A percentile compares a stretch with the other conserved stretches of the same genome.
These are phyloP conservation scores for Nezara viridula DNA, from an alignment of 2,888 invertebrate species.

Conservation along the genomic window DNA sequence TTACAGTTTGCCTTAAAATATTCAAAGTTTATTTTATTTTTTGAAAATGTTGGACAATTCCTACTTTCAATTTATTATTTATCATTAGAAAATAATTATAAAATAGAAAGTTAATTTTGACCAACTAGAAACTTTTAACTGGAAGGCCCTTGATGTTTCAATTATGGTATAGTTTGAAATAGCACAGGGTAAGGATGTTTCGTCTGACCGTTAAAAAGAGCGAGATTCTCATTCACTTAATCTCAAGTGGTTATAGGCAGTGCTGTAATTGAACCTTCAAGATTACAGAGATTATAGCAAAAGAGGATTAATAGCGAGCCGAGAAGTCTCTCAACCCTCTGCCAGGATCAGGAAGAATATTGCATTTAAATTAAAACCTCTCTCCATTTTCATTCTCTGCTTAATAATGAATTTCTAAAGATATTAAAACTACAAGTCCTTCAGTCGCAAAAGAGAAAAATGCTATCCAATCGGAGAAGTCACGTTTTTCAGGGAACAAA, in stretches of 20 bases:
- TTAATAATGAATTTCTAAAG: not conserved
- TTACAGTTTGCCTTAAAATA: too few relatives aligned
- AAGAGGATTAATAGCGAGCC: not conserved
- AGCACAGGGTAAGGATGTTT: not conserved
- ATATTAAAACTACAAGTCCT: not conserved
- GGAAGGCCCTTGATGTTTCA: too few relatives aligned
- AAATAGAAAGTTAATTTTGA: too few relatives aligned
- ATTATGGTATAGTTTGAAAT: too few relatives aligned
- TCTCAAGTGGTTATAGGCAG: not conserved
- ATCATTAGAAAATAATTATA: too few relatives aligned
- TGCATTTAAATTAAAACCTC: not conserved
- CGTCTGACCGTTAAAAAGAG: not conserved
- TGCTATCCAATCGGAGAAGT: not conserved
- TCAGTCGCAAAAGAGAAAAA: not conserved
- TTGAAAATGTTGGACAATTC: too few relatives aligned
- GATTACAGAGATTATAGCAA: not conserved
- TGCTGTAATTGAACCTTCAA: not conserved
- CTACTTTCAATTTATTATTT: too few relatives aligned
- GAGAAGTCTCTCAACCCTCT: not conserved
- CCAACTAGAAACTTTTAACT: too few relatives aligned
- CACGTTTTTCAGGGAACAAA: not conserved
- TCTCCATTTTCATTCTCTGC: not conserved
- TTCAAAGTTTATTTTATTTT: too few relatives aligned
- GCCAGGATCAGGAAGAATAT: not conserved
- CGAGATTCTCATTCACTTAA: not conserved